Evolutionary conservation across 2,797 vertebrate genomes (phyloP), one percentile per base, ranked within the genome.

Genomic region (Poeciliopsis presidionis): DNA sequence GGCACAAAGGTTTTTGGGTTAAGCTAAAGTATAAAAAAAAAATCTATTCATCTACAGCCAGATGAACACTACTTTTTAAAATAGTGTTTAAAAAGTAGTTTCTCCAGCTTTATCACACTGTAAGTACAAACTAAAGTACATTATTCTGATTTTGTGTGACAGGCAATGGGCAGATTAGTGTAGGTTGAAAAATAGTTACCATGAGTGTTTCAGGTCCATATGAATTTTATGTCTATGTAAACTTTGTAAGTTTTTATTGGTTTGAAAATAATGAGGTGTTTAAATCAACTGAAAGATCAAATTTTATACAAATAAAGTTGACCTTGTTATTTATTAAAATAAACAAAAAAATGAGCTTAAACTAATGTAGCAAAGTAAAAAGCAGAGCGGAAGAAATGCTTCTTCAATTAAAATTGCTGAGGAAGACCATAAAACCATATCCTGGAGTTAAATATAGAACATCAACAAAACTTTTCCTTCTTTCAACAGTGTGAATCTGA

Each of bases 401-500:
- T 65, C 63, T 22, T 11, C 18, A 65, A 41, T 20, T 20, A 65
- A 65, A 39, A 20, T 22, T 25, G 8, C 63, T 22, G 18, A 67
- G 39, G 0, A n/a, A 43, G 65, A 45, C 39, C 11, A 69, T 43
- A 45, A 69, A 14, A n/a, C 65, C 39, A 41, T 39, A 69, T 45
- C 39, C 22, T 69, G 22, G 22, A 20, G 63, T 63, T 41, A 67
- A 67, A 67, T 20, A n/a, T n/a, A 43, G 65, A 41, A 67, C 36
- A 11, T 67, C 18, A 20, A 3, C 63, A 36, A 77, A 72, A 90
- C 88, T 33, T 71, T 80, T 91, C 90, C 89, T 80, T 70, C 36
- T 45, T 4, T 85, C 84, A 81, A 55, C 81, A 87, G 86, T 76
- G 8, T 86, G 81, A 86, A 86, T 79, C 70, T 0, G 81, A 87